Evolutionary conservation across 2,888 invertebrate genomes (phyloP), one percentile per base, ranked within the genome.

Genomic region (Therioaphis trifolii): DNA sequence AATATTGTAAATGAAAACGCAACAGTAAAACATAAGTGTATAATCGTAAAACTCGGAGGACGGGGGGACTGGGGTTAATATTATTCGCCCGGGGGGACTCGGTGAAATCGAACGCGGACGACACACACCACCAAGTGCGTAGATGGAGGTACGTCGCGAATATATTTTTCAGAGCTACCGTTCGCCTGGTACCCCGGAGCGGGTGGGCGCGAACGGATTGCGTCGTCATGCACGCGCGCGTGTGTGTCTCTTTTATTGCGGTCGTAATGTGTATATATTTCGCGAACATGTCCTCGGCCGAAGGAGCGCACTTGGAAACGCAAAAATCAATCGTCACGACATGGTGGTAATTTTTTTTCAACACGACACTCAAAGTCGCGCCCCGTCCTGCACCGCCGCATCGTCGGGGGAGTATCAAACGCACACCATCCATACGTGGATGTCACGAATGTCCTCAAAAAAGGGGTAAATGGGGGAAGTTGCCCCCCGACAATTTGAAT

Each of bases 171-270:
- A 72, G 80, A n/a, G 46, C 58, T 29, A 71, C 61, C 29, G 69
- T 58, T 61, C 7, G 80, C 80, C 80, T 80, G 80, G 80, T 80
- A 80, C 80, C 61, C 46, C 4, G 3, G 35, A 52, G 14, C 24
- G 55, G 43, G 52, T 79, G 55, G 43, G 35, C 35, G 21, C n/a
- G n/a, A n/a, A n/a, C n/a, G n/a, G 35, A 24, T n/a, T 14, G 63
- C 43, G 9, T 58, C 21, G 11, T 58, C n/a, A 15, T 58, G 29
- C n/a, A 71, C 24, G 21, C 43, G 29, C n/a, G 79, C 24, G 79
- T 21, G 76, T 66, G 49, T 61, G n/a, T 27, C 49, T 69, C 24
- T 40, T 43, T 49, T 49, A 15, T 49, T 49, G 15, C 1, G 4
- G 18, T 49, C 18, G 15, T 49, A 49, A 35, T n/a, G n/a, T n/a